Evolutionary conservation across 2,113 vertebrate genomes (phyloP).

Genomic region (Eidolon helvum): DNA sequence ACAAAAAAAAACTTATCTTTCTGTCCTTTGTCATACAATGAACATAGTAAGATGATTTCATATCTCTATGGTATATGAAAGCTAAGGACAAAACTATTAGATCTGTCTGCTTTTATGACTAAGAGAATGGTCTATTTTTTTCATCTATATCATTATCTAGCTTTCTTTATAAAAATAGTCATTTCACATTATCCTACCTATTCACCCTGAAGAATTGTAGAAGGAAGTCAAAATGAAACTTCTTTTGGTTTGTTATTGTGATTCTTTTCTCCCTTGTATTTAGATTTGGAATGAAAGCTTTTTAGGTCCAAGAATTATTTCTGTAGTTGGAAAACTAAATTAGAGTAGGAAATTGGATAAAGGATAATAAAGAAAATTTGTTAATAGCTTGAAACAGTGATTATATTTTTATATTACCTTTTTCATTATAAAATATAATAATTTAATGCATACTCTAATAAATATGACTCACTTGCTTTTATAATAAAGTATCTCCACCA

Average conservation of each 20-base stretch:
- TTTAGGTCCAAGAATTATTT: conserved; percentile 45
- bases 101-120: neutral
- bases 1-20: neutral
- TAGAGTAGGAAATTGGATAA: conserved; percentile 57
- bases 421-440: conserved; percentile 30
- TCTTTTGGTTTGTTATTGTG: conserved; percentile 18
- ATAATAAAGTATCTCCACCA: neutral
- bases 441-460: neutral
- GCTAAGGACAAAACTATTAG: neutral
- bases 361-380: conserved; percentile 25
- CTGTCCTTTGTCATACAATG: neutral
- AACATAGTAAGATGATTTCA: neutral
- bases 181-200: neutral
- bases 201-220: neutral
- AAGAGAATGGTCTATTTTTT: neutral
- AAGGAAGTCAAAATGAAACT: conserved; percentile 33
- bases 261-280: neutral
- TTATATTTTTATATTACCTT: conserved; percentile 38
- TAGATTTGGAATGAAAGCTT: conserved; percentile 31
- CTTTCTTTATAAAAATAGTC: conserved; percentile 11
- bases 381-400: conserved; percentile 15
- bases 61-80: neutral
- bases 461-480: neutral
- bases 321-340: conserved; percentile 32
- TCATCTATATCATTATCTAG: neutral